These are phyloP conservation scores for Conops quadrifasciatus DNA, from an alignment of 2,888 invertebrate species.

Conservation along the genomic window DNA sequence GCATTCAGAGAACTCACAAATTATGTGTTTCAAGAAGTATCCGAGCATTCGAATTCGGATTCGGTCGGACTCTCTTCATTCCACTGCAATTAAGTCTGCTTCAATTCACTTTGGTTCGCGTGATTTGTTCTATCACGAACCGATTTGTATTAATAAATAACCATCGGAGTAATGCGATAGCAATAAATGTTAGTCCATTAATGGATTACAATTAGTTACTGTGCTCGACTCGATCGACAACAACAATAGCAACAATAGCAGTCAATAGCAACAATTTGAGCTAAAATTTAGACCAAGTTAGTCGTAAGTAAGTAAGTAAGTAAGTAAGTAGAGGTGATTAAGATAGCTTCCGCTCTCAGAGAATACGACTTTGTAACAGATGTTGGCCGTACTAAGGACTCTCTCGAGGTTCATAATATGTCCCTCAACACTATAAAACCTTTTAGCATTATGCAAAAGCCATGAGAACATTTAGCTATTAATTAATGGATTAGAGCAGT, in stretches of 20 bases:
- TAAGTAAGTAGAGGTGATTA: too few relatives aligned
- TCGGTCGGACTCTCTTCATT: background rate
- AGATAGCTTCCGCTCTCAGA: background rate
- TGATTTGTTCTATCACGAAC: conserved; percentile 13
- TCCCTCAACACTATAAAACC: background rate
- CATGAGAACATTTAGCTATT: background rate
- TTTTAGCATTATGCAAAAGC: background rate
- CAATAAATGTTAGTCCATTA: conserved; percentile 21
- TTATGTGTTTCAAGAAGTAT: conserved; percentile 18
- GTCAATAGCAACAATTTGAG: background rate
- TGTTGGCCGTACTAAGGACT: background rate
- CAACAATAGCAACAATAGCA: too few relatives aligned
- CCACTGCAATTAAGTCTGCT: background rate
- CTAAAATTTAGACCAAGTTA: too few relatives aligned
- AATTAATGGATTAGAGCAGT: too few relatives aligned
- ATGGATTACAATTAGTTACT: conserved; percentile 18
- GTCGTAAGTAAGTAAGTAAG: too few relatives aligned
- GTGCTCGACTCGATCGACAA: background rate
- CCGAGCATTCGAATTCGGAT: background rate
- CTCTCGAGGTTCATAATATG: conserved; percentile 4
- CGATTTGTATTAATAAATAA: conserved; percentile 29
- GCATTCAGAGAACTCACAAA: conserved; percentile 26
- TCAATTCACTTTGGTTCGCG: too few relatives aligned
- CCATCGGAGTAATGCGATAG: conserved; percentile 12
- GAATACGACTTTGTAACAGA: background rate